phyloP scores from a whole-genome alignment of 2,797 vertebrate species.

The Todus mexicanus region DNA sequence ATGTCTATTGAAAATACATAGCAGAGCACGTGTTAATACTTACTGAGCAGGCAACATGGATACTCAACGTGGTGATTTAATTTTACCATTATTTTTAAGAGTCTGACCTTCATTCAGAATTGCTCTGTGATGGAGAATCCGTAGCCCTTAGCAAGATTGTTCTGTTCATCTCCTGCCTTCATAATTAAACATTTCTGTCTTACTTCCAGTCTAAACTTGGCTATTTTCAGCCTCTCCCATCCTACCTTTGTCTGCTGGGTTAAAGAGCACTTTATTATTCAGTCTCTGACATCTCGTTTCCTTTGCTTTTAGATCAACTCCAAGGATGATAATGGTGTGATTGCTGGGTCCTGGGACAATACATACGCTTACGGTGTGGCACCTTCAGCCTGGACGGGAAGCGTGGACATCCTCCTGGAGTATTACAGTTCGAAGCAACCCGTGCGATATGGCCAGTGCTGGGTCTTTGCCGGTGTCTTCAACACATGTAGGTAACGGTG shows the following conservation, averaged over 20 bases:
- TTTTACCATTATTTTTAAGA: not conserved
- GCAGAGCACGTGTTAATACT: not conserved
- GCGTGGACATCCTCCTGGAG: constrained; percentile 89
- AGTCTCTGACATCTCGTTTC: not conserved
- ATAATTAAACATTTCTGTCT: not conserved
- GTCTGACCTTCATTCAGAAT: not conserved
- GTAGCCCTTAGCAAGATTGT: not conserved
- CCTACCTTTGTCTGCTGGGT: not conserved
- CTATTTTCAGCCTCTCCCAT: not conserved
- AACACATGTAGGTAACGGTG: constrained; percentile 87
- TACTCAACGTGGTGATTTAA: not conserved
- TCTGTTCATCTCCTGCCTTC: not conserved
- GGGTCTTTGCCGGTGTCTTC: constrained; percentile 96
- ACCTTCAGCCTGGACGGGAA: constrained; percentile 95
- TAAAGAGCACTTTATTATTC: not conserved
- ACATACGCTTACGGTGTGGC: constrained; percentile 85
- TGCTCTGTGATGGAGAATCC: not conserved
- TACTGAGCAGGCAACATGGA: not conserved
- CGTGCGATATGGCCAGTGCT: constrained; percentile 92
- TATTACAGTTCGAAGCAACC: constrained; percentile 78
- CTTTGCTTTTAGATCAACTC: constrained; percentile 83
- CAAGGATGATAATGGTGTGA: constrained; percentile 87
- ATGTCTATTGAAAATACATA: not conserved
- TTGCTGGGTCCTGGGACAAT: constrained; percentile 91
- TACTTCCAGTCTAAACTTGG: not conserved